These are phyloP conservation scores for Callorhinus ursinus DNA, from an alignment of 2,113 vertebrate genomes.

Conservation along the genomic window DNA sequence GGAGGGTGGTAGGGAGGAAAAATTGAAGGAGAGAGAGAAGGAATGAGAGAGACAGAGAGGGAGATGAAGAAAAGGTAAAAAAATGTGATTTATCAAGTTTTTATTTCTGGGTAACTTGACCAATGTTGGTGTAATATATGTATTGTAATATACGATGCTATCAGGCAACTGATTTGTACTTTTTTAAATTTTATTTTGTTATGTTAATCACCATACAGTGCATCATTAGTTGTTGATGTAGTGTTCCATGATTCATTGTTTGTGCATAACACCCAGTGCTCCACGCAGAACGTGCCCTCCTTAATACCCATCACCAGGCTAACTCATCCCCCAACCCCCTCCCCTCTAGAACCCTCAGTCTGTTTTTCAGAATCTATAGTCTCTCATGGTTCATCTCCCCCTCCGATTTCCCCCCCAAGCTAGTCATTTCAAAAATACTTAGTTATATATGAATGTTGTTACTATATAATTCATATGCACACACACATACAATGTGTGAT, in stretches of 20 bases:
- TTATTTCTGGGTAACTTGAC: background rate
- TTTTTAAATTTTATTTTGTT: background rate
- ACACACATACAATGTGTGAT: background rate
- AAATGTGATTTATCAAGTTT: background rate
- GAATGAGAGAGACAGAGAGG: background rate
- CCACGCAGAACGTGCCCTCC: too few relatives aligned
- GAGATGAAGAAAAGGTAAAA: background rate
- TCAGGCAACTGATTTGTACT: background rate
- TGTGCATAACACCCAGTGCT: too few relatives aligned
- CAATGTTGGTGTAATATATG: background rate
- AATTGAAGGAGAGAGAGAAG: slow-evolving; percentile 1
- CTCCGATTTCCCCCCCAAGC: too few relatives aligned
- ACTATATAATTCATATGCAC: background rate
- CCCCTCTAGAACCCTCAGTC: too few relatives aligned
- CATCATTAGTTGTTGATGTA: too few relatives aligned
- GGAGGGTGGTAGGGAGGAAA: background rate
- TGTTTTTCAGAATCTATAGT: too few relatives aligned
- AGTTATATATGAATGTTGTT: background rate
- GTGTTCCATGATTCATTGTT: too few relatives aligned
- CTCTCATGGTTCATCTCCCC: too few relatives aligned
- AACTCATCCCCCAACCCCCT: too few relatives aligned
- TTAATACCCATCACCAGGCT: too few relatives aligned
- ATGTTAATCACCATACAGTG: too few relatives aligned
- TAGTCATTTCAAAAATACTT: background rate
- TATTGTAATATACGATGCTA: background rate